Evolutionary conservation across 2,888 invertebrate species (phyloP).

Genomic region (Hemistola chrysoprasaria): DNA sequence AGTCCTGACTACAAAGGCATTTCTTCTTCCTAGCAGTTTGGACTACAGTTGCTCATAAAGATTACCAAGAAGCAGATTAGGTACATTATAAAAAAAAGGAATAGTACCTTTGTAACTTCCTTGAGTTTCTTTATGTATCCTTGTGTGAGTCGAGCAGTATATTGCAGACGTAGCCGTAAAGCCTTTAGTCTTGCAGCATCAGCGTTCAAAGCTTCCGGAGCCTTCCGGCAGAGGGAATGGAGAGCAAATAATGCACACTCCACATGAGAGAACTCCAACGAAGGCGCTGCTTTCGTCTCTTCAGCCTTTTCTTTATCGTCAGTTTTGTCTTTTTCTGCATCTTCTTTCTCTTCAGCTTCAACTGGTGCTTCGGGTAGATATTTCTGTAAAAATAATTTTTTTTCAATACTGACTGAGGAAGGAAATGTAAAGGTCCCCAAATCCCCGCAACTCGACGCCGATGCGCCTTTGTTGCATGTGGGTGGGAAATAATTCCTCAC

Average conservation of each 20-base stretch:
- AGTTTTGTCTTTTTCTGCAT: slow-evolving; percentile 65
- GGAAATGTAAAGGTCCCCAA: too few species aligned
- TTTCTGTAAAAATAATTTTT: too few species aligned
- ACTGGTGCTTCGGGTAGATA: slow-evolving; percentile 94
- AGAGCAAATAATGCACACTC: slow-evolving; percentile 93
- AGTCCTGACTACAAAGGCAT: too few species aligned
- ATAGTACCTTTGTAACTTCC: slow-evolving; percentile 83
- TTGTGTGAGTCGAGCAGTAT: slow-evolving; percentile 95
- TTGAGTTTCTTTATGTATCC: slow-evolving; percentile 88
- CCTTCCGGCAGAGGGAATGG: slow-evolving; percentile 89
- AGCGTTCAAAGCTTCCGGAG: slow-evolving; percentile 87
- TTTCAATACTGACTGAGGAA: too few species aligned
- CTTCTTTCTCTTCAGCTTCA: slow-evolving; percentile 68
- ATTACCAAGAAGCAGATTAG: too few species aligned
- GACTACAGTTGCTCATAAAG: too few species aligned
- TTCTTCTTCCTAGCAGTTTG: too few species aligned
- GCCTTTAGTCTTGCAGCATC: slow-evolving; percentile 90
- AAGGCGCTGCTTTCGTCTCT: slow-evolving; percentile 84
- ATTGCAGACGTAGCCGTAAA: slow-evolving; percentile 92
- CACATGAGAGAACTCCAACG: slow-evolving; percentile 95
- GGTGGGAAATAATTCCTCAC: too few species aligned
- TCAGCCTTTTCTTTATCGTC: slow-evolving; percentile 53
- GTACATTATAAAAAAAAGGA: too few species aligned
- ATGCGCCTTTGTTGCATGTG: too few species aligned
- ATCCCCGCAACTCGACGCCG: too few species aligned